Evolutionary conservation across 2,797 vertebrate genomes (phyloP).

Genomic region (Taenioides sp.): DNA sequence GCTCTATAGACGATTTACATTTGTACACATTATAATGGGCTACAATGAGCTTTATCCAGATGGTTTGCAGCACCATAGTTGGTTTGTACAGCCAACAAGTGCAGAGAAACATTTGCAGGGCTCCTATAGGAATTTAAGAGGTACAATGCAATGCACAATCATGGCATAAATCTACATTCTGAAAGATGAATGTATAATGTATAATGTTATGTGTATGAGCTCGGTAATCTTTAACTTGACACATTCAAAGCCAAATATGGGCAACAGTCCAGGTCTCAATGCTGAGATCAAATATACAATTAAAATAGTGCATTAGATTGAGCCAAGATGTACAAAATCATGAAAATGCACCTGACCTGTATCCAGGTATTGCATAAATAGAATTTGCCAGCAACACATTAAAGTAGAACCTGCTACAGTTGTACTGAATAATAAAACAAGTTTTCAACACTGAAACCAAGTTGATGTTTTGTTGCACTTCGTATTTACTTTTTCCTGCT

Average conservation of each 20-base stretch:
- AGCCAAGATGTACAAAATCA: not conserved
- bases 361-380: not conserved
- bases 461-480: not conserved
- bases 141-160: not conserved
- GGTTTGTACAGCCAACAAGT: constrained; percentile 30
- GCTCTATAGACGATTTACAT: constrained; percentile 46
- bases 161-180: constrained; percentile 1
- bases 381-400: not conserved
- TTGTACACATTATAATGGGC: constrained; percentile 27
- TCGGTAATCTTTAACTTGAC: not conserved
- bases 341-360: not conserved
- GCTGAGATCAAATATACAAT: not conserved
- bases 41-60: constrained; percentile 15
- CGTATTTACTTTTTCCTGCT: not conserved
- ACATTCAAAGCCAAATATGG: not conserved
- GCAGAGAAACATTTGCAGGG: constrained; percentile 24
- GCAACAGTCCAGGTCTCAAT: not conserved
- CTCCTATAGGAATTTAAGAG: not conserved
- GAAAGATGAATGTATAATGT: not conserved
- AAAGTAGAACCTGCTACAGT: not conserved
- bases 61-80: constrained; percentile 49
- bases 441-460: not conserved
- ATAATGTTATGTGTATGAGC: not conserved
- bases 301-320: not conserved
- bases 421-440: not conserved